A percentile compares a stretch with the other conserved stretches of the same genome.
Conservation (phyloP, 64 coral and sea anemone genomes). For the Actinia equina region DNA sequence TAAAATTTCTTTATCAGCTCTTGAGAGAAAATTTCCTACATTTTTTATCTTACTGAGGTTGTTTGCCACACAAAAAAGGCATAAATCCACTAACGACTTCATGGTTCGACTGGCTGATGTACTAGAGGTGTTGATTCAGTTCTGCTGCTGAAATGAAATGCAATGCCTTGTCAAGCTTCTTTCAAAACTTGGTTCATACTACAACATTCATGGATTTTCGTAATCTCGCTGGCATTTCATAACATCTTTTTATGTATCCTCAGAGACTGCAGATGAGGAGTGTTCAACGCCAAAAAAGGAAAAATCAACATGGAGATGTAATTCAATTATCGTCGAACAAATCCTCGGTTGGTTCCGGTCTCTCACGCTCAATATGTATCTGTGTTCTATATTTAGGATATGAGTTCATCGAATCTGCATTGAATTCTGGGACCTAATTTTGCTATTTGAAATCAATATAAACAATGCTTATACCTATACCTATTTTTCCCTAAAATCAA, state of each 20-base stretch:
- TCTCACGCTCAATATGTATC: background rate
- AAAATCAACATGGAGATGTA: background rate
- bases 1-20: conserved; percentile 68
- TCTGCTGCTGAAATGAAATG: background rate
- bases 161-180: background rate
- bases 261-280: background rate
- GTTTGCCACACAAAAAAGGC: conserved; percentile 72
- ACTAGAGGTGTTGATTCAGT: too few species aligned
- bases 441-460: too few species aligned
- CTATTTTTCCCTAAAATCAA: background rate
- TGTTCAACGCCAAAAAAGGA: background rate
- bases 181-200: background rate
- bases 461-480: too few species aligned
- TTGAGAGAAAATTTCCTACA: conserved; percentile 47
- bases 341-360: background rate
- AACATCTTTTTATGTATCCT: background rate
- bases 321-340: too few species aligned
- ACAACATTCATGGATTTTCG: background rate
- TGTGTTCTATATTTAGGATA: background rate
- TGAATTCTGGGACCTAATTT: too few species aligned
- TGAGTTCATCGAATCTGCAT: too few species aligned
- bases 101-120: background rate
- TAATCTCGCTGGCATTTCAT: background rate
- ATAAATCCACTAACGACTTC: conserved; percentile 72
- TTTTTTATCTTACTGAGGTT: conserved; percentile 60